Evolutionary conservation across 1,140 invertebrate species (phyloP).

Genomic region (Rhagoletis zephyria): DNA sequence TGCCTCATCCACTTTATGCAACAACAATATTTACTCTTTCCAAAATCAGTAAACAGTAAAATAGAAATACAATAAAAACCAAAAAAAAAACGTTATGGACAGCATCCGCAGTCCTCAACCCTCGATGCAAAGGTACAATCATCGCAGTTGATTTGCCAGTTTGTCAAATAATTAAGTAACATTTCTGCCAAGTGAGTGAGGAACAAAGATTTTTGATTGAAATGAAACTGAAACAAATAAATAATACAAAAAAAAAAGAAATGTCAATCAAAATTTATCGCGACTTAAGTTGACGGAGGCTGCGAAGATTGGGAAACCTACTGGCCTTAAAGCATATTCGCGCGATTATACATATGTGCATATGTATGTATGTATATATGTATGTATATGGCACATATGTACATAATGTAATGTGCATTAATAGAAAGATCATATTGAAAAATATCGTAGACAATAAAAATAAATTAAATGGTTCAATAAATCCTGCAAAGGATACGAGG

Average conservation of each 20-base stretch:
- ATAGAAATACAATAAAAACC: background rate
- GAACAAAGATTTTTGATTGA: slow-evolving; percentile 18
- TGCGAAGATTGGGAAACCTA: background rate
- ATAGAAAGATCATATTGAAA: background rate
- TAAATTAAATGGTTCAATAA: slow-evolving; percentile 19
- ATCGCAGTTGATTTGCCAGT: slow-evolving; percentile 1
- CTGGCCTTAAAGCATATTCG: background rate
- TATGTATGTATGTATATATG: background rate
- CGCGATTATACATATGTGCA: background rate
- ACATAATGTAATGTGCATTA: background rate
- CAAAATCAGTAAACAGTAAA: no score
- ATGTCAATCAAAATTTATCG: slow-evolving; percentile 44
- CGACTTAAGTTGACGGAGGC: slow-evolving; percentile 12
- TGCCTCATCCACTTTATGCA: background rate
- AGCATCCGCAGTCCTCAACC: background rate
- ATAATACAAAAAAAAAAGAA: background rate
- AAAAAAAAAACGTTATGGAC: background rate
- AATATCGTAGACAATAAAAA: background rate
- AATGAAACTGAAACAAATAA: slow-evolving; percentile 16
- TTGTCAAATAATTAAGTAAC: slow-evolving; percentile 42
- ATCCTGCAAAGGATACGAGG: background rate
- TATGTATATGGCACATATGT: background rate
- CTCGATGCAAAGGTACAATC: background rate
- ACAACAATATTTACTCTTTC: background rate
- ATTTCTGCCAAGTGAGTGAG: slow-evolving; percentile 6